Evolutionary conservation across 2,888 invertebrate species (phyloP).

Genomic region (Polydrusus cervinus): DNA sequence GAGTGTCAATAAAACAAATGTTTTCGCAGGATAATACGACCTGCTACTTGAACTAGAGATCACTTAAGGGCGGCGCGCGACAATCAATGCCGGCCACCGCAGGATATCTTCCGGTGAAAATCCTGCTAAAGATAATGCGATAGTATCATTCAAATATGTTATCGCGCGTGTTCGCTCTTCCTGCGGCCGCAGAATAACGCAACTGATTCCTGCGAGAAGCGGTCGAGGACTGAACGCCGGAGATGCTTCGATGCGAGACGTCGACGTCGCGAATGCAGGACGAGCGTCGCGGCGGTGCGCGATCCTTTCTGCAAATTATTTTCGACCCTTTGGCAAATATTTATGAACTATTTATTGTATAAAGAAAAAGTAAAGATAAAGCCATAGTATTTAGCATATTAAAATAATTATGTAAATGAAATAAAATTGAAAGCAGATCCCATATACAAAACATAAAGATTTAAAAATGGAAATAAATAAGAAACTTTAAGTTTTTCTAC

Average conservation of each 20-base stretch:
- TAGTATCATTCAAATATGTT: slow-evolving; percentile 35
- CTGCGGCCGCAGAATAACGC: slow-evolving; percentile 48
- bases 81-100: slow-evolving; percentile 35
- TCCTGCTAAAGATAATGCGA: slow-evolving; percentile 25
- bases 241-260: slow-evolving; percentile 46
- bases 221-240: slow-evolving; percentile 48
- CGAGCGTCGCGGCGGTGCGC: slow-evolving; percentile 43
- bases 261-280: slow-evolving; percentile 49
- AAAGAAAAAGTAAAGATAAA: slow-evolving; percentile 1
- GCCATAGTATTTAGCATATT: neutral
- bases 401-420: too few relatives aligned
- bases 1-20: slow-evolving; percentile 29
- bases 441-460: too few relatives aligned
- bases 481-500: too few relatives aligned
- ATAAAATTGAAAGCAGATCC: too few relatives aligned
- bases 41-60: slow-evolving; percentile 28
- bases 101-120: slow-evolving; percentile 39
- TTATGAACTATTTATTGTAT: slow-evolving; percentile 14
- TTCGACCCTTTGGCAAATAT: slow-evolving; percentile 32
- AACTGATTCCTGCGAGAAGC: slow-evolving; percentile 48
- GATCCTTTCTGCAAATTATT: slow-evolving; percentile 47
- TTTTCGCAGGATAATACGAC: slow-evolving; percentile 22
- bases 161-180: slow-evolving; percentile 36
- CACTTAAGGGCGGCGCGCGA: slow-evolving; percentile 37
- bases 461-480: too few relatives aligned